phyloP scores from a whole-genome alignment of 1,140 invertebrate species.

The Phenacoccus solenopsis region DNA sequence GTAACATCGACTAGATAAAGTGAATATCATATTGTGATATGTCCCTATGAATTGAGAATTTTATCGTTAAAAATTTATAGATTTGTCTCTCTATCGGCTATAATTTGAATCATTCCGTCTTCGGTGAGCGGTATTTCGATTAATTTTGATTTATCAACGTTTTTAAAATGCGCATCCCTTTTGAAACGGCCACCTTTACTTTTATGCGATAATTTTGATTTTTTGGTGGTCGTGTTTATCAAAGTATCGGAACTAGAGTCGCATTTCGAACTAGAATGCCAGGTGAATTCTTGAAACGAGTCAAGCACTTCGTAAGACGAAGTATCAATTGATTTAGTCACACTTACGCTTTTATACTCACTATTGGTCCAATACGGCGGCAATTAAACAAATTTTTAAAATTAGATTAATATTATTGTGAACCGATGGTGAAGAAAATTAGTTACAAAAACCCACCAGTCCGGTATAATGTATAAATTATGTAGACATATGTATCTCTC shows the following conservation, averaged over 20 bases:
- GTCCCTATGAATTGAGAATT: neutral
- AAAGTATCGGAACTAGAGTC: neutral
- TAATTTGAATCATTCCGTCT: conserved; percentile 7
- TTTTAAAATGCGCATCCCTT: neutral
- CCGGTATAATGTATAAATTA: conserved; percentile 45
- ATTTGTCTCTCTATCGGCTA: neutral
- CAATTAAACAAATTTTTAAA: neutral
- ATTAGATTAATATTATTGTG: too few relatives aligned
- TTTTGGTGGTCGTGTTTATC: neutral
- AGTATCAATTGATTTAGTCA: neutral
- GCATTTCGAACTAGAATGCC: neutral
- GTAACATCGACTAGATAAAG: too few relatives aligned
- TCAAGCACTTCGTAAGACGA: neutral
- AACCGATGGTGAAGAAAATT: too few relatives aligned
- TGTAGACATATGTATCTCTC: conserved; percentile 71
- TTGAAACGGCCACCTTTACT: neutral
- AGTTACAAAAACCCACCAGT: neutral
- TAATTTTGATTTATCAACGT: conserved; percentile 10
- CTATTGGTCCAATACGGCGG: neutral
- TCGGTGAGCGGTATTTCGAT: neutral
- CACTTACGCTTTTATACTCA: neutral
- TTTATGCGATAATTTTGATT: conserved; percentile 4
- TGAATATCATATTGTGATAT: neutral
- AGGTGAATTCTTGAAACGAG: neutral
- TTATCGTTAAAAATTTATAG: neutral